A percentile compares a stretch with the other conserved stretches of the same genome.
Evolutionary conservation across 2,888 invertebrate genomes (phyloP).

Genomic region (Cloeon dipterum): DNA sequence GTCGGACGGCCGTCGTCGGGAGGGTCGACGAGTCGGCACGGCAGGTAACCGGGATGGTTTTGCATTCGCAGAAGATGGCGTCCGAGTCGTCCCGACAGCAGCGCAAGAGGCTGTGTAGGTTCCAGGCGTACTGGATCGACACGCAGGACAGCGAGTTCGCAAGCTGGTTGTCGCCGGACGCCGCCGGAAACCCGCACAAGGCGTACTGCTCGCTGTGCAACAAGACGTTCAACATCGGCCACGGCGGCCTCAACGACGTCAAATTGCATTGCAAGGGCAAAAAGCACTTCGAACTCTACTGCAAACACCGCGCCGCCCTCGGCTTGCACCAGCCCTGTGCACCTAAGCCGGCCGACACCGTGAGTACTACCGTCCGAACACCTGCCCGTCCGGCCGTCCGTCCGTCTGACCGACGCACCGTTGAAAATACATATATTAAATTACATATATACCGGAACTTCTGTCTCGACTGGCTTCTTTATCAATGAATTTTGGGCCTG

Average conservation of each 20-base stretch:
- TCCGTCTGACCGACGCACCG: no score
- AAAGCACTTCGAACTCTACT: constrained; percentile 1
- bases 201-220: constrained; percentile 15
- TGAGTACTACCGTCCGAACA: no score
- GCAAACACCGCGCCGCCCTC: neutral
- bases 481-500: no score
- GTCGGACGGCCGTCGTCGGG: no score
- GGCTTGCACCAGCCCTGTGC: neutral
- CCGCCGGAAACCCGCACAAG: constrained; percentile 10
- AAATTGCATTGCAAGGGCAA: constrained; percentile 11
- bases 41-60: no score
- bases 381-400: no score
- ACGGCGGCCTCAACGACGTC: constrained; percentile 15
- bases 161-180: neutral
- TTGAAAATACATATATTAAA: no score
- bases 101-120: neutral
- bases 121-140: constrained; percentile 1
- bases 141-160: neutral
- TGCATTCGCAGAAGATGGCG: constrained; percentile 1
- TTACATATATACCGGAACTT: no score
- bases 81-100: constrained; percentile 1
- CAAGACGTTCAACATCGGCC: constrained; percentile 15
- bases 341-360: neutral
- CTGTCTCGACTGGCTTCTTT: no score
- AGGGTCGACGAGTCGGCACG: no score